Evolutionary conservation across 35 echinoderm and acorn worm genomes (phyloP), one percentile per base, ranked within the genome.

Genomic region (Lytechinus variegatus): DNA sequence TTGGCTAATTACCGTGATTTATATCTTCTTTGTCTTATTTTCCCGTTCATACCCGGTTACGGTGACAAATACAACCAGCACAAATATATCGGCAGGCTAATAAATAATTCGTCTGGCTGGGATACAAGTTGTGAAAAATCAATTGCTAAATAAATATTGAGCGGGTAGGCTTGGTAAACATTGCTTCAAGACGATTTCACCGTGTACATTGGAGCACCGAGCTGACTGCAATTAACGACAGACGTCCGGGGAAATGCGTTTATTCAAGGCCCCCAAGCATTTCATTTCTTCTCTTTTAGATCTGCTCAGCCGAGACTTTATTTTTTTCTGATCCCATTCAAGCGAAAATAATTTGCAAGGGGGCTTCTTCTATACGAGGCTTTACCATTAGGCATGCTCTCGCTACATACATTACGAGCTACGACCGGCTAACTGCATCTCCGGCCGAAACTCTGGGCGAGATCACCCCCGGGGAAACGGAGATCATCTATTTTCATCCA

Each of bases 111-210:
- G 56, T 13, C 56, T 13, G 56, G 19, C 66, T 79, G 66, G 19
- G 66, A 79, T 24, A 79, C 19, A 79, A 79, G 66, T 79, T 79
- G 66, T 79, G 66, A 79, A 79, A 44, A 79, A 79, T 79, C 66
- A 79, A 79, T 79, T 79, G 66, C 66, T 79, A 79, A 79, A 79
- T 16, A 79, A 79, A 79, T 79, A 79, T 79, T 24, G 66, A 79
- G 12, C n/a, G 19, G 66, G 66, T 79, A 24, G n/a, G 19, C 66
- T 79, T 79, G 16, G 66, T 79, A 79, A 79, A 79, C 66, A 79
- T 79, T 79, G 66, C 7, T 79, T 44, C 33, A 44, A 44, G 33
- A 44, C 33, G 33, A 44, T 44, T 44, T 44, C 33, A 44, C 33
- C 33, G 33, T 44, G 33, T 44, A 44, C 33, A 44, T 44, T 44